Conservation (phyloP, 2,113 vertebrate species). For the Corynorhinus townsendii region DNA sequence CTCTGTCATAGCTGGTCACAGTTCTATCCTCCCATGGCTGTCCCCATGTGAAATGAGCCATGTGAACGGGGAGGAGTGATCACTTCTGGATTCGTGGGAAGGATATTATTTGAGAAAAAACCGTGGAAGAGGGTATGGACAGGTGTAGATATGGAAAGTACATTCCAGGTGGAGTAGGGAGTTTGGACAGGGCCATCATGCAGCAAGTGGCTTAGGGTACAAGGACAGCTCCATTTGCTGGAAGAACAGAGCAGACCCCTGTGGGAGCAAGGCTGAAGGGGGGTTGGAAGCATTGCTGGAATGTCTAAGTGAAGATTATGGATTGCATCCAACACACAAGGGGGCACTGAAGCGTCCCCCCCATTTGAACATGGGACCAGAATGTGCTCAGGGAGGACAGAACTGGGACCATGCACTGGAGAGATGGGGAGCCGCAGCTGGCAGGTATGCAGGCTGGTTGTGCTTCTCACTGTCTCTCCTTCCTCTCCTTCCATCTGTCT, state of each 20-base stretch:
- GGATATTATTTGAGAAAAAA: neutral
- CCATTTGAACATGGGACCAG: rapidly evolving
- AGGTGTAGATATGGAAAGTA: neutral
- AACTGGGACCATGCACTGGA: neutral
- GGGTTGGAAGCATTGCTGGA: neutral
- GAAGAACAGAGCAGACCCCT: neutral
- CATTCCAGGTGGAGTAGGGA: too few relatives aligned
- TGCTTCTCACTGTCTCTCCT: neutral
- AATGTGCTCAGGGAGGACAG: neutral
- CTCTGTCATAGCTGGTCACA: neutral
- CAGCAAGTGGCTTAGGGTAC: neutral
- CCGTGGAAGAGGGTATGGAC: rapidly evolving
- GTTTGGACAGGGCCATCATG: neutral
- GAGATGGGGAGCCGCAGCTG: neutral
- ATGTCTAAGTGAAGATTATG: neutral
- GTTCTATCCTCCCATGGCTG: neutral
- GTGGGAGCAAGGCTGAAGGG: rapidly evolving
- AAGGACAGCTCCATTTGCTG: neutral
- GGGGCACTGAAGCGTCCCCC: neutral
- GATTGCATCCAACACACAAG: neutral
- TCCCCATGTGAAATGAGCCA: neutral
- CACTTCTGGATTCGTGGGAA: neutral
- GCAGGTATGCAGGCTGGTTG: neutral
- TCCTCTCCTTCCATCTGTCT: neutral
- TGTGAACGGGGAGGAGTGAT: neutral